A percentile compares a stretch with the other conserved stretches of the same genome.
Evolutionary conservation across 2,797 vertebrate genomes (phyloP).

Genomic region (Euthynnus affinis): DNA sequence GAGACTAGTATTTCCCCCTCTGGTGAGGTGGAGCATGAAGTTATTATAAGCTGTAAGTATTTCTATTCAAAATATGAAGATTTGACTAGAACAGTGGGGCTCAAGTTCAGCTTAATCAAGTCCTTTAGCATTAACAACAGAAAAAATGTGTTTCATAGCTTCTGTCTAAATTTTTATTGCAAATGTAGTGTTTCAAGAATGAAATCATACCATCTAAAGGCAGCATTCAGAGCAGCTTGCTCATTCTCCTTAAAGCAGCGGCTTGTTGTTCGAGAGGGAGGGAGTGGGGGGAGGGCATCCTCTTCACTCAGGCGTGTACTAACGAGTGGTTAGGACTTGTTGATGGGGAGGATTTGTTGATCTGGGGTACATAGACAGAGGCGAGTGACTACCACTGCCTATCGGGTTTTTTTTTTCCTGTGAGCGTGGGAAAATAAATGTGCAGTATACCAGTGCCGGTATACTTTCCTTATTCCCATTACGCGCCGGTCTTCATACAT

Average conservation of each 20-base stretch:
- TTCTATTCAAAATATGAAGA: not conserved
- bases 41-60: not conserved
- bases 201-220: conserved; percentile 6
- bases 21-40: not conserved
- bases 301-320: conserved; percentile 60
- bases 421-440: conserved; percentile 59
- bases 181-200: not conserved
- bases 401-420: conserved; percentile 13
- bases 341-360: conserved; percentile 79
- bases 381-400: conserved; percentile 48
- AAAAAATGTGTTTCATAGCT: not conserved
- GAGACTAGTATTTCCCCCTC: not conserved
- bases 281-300: conserved; percentile 47
- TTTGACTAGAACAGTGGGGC: not conserved
- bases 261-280: conserved; percentile 44
- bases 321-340: conserved; percentile 83
- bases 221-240: conserved; percentile 46
- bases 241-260: conserved; percentile 55
- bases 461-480: conserved; percentile 32
- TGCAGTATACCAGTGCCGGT: conserved; percentile 11
- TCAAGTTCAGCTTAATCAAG: too few species aligned
- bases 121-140: not conserved
- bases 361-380: conserved; percentile 59
- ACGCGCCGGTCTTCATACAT: conserved; percentile 47
- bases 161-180: not conserved